A percentile compares a stretch with the other conserved stretches of the same genome.
These are phyloP conservation scores for Aegithalos caudatus DNA, from an alignment of 2,113 vertebrate species.

Conservation along the genomic window DNA sequence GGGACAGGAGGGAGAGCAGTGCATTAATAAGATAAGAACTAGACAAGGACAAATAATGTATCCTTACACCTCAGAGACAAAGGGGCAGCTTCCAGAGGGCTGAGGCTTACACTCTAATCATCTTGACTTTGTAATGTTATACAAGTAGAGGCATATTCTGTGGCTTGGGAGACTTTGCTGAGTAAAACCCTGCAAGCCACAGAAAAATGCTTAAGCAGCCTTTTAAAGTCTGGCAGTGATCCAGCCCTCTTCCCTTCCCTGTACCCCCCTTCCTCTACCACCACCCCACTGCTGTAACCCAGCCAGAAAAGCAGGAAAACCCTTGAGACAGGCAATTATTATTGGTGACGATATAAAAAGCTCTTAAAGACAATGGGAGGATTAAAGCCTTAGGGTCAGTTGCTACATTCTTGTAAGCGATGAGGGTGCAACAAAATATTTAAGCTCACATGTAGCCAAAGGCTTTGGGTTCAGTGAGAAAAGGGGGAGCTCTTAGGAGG, in stretches of 20 bases:
- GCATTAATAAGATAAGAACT: slow-evolving; percentile 47
- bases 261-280: neutral
- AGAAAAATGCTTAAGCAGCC: slow-evolving; percentile 68
- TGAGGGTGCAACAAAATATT: slow-evolving; percentile 17
- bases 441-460: neutral
- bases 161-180: slow-evolving; percentile 65
- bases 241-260: slow-evolving; percentile 18
- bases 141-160: slow-evolving; percentile 66
- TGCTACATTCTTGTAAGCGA: neutral
- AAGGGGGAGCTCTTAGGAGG: neutral
- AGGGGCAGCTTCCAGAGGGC: slow-evolving; percentile 58
- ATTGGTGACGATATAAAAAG: slow-evolving; percentile 36
- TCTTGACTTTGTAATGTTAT: slow-evolving; percentile 65
- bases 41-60: slow-evolving; percentile 45
- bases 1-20: neutral
- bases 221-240: slow-evolving; percentile 63
- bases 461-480: neutral
- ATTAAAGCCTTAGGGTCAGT: slow-evolving; percentile 18
- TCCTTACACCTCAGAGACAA: slow-evolving; percentile 58
- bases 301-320: slow-evolving; percentile 12
- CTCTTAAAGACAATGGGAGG: slow-evolving; percentile 43
- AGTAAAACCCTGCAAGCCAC: slow-evolving; percentile 63
- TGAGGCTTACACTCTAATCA: slow-evolving; percentile 59
- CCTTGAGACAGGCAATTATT: slow-evolving; percentile 39
- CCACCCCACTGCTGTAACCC: neutral